phyloP scores from a whole-genome alignment of 1,140 invertebrate species.

The Drosophila nebulosa region DNA sequence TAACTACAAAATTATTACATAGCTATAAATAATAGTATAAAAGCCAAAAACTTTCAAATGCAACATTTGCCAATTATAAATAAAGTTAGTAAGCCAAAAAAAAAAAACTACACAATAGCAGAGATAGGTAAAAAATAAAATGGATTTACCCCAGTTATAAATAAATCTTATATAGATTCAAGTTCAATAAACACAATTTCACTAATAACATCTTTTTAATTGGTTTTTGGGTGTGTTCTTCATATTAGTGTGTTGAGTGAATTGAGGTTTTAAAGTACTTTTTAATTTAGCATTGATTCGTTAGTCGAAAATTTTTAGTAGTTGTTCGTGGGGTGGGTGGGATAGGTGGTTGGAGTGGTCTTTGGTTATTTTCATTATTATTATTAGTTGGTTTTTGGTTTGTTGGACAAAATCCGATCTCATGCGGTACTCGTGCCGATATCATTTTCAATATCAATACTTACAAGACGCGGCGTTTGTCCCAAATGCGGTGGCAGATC shows the following conservation, averaged over 20 bases:
- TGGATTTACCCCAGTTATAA: background rate
- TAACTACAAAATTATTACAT: background rate
- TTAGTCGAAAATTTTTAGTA: background rate
- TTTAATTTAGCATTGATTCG: background rate
- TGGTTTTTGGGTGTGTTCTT: no score
- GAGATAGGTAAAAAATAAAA: background rate
- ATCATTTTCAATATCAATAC: constrained; percentile 55
- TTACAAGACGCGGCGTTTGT: constrained; percentile 73
- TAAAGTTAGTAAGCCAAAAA: background rate
- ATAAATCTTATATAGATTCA: background rate
- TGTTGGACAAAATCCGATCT: constrained; percentile 21
- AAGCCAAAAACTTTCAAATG: background rate
- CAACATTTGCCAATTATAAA: background rate
- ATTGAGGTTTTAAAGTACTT: background rate
- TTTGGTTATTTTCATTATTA: constrained; percentile 7
- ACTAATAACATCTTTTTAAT: background rate
- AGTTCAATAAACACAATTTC: background rate
- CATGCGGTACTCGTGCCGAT: constrained; percentile 62
- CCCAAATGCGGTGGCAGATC: constrained; percentile 75
- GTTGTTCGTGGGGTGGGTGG: background rate
- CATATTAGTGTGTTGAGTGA: background rate
- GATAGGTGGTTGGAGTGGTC: background rate
- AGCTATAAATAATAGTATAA: background rate
- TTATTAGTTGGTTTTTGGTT: constrained; percentile 8
- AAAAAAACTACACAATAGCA: background rate